These are phyloP conservation scores for Alaudala cheleensis DNA, from an alignment of 2,113 vertebrate genomes.

Conservation along the genomic window DNA sequence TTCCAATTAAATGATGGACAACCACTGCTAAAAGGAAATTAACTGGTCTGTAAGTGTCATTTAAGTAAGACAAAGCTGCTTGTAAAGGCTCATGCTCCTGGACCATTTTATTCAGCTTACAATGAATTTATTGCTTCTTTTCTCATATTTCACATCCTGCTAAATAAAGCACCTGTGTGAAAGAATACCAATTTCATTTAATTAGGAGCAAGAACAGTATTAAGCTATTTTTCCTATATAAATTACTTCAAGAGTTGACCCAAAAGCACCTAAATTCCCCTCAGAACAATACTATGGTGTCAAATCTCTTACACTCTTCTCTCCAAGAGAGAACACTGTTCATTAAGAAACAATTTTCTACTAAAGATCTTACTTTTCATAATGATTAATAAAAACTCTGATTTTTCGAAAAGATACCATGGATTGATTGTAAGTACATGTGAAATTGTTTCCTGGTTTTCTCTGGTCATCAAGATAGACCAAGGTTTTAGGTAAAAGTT, in stretches of 20 bases:
- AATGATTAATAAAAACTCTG: not conserved
- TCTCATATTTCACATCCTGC: not conserved
- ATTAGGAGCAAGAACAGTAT: not conserved
- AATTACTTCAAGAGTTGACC: not conserved
- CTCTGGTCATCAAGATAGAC: not conserved
- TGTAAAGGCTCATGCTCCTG: not conserved
- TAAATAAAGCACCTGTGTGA: not conserved
- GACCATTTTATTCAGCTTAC: not conserved
- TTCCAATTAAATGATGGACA: not conserved
- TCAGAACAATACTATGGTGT: not conserved
- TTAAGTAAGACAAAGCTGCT: not conserved
- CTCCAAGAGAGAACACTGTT: not conserved
- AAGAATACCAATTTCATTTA: not conserved
- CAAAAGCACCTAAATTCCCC: not conserved
- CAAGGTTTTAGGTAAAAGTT: not conserved
- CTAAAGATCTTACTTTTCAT: not conserved
- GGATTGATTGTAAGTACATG: not conserved
- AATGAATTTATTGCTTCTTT: not conserved
- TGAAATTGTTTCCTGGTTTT: not conserved
- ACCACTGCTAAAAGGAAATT: not conserved
- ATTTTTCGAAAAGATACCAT: not conserved
- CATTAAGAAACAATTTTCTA: not conserved
- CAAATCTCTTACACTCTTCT: not conserved
- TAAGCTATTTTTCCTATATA: not conserved
- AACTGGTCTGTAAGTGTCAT: not conserved